Evolutionary conservation across 2,888 invertebrate genomes (phyloP), one percentile per base, ranked within the genome.

Genomic region (Diarsia mendica): DNA sequence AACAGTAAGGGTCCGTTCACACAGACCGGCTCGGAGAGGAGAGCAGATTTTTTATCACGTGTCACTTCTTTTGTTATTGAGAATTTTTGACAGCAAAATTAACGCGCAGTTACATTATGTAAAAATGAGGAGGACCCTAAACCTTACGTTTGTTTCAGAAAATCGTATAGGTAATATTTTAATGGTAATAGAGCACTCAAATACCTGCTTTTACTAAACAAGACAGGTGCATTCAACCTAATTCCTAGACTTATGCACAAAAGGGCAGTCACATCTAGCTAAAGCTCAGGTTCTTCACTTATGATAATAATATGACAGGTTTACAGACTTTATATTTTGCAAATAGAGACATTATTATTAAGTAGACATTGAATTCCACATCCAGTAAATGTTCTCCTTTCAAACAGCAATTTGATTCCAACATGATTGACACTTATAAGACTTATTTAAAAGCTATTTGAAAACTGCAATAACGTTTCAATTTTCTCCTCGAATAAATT

Each of bases 191-290:
- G 6, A 55, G 6, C 13, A 55, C 55, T 23, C 1, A 55, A 55
- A 13, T 23, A 0, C 2, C 6, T 23, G 13, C 23, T 13, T 55
- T 55, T 23, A 23, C 23, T 23, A 6, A 28, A 28, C 28, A 28
- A 60, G 39, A 61, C 18, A n/a, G 39, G 18, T 28, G 9, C 49
- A 49, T 63, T 74, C n/a, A 63, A 23, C 49, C 33, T 33, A 23
- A 20, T 20, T 15, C 51, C 61, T 74, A 63, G 46, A 74, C 44
- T 20, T 20, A 46, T 13, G 44, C 33, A 72, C 18, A 46, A 55
- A 48, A 55, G 1, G 46, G 33, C 20, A 55, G 13, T 39, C 9
- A 48, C 11, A 33, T 10, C 23, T 60, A 46, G 23, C 67, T 28
- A 20, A 44, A 2, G 2, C 20, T 13, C 2, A 3, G 4, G 6